Evolutionary conservation across 2,113 vertebrate species (phyloP).

Genomic region (Calidris pygmaea): DNA sequence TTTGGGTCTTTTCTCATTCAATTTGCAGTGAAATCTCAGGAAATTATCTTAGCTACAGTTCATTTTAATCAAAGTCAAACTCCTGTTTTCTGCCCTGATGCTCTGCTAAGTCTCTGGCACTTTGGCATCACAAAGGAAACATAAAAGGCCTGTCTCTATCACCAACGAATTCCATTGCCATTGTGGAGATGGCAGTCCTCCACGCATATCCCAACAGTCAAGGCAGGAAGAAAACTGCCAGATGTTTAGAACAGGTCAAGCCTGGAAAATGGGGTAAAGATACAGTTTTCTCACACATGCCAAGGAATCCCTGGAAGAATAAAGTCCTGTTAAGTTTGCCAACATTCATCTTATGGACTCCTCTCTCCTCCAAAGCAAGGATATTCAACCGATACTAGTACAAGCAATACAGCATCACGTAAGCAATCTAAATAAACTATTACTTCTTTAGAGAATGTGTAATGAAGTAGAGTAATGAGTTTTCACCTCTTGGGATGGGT

Average conservation of each 20-base stretch:
- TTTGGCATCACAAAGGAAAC: not conserved
- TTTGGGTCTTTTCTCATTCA: not conserved
- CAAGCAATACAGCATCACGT: not conserved
- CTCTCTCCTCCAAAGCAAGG: not conserved
- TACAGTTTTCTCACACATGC: not conserved
- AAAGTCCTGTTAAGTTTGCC: not conserved
- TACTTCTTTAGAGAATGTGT: not conserved
- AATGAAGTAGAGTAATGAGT: not conserved
- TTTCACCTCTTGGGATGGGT: slow-evolving; percentile 1
- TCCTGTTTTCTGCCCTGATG: not conserved
- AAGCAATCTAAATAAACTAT: not conserved
- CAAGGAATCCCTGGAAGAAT: not conserved
- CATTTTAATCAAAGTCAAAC: not conserved
- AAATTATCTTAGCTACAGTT: not conserved
- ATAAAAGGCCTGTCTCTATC: not conserved
- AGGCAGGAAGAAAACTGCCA: not conserved
- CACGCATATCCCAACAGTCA: not conserved
- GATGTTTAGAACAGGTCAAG: not conserved
- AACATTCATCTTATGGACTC: not conserved
- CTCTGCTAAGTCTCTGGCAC: not conserved
- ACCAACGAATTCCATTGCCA: not conserved
- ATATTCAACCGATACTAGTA: not conserved
- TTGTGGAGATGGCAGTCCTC: not conserved
- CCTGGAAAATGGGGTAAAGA: not conserved
- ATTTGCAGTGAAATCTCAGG: not conserved